Percentiles rank a stretch among this genome's conserved stretches.
Evolutionary conservation across 2,797 vertebrate genomes (phyloP).

Genomic region (Acanthis flammea): DNA sequence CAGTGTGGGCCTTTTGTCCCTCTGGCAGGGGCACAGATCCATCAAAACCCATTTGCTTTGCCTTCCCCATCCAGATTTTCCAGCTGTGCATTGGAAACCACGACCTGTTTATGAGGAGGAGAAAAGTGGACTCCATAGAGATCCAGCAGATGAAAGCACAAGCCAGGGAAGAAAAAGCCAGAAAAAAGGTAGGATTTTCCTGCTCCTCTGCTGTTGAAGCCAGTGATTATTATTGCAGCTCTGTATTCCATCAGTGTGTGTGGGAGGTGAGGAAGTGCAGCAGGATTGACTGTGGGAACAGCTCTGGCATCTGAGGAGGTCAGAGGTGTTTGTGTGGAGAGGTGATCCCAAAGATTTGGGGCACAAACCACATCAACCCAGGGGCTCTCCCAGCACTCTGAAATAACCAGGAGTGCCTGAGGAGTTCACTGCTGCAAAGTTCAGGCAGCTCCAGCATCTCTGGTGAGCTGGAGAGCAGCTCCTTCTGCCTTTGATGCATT

Average conservation of each 20-base stretch:
- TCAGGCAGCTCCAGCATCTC: background rate
- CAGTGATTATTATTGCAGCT: background rate
- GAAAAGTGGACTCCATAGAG: constrained; percentile 91
- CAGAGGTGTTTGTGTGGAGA: background rate
- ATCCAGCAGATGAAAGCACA: constrained; percentile 95
- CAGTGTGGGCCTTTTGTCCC: background rate
- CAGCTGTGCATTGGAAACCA: constrained; percentile 93
- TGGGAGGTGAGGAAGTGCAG: background rate
- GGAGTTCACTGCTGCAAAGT: background rate
- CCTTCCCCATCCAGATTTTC: constrained; percentile 77
- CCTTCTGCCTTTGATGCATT: background rate
- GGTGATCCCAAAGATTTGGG: background rate
- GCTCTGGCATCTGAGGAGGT: background rate
- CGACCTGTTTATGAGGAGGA: constrained; percentile 89
- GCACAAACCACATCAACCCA: background rate
- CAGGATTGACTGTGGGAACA: background rate
- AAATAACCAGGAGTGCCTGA: background rate
- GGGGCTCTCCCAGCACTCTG: background rate
- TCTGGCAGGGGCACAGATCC: background rate
- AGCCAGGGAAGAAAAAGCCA: constrained; percentile 90
- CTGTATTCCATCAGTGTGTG: background rate
- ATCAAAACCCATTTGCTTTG: background rate
- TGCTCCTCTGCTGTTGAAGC: background rate
- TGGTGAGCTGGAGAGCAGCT: background rate
- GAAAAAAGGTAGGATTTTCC: constrained; percentile 84